These are phyloP conservation scores for Cephus sareptanus DNA, from an alignment of 2,888 invertebrate species.

Conservation along the genomic window DNA sequence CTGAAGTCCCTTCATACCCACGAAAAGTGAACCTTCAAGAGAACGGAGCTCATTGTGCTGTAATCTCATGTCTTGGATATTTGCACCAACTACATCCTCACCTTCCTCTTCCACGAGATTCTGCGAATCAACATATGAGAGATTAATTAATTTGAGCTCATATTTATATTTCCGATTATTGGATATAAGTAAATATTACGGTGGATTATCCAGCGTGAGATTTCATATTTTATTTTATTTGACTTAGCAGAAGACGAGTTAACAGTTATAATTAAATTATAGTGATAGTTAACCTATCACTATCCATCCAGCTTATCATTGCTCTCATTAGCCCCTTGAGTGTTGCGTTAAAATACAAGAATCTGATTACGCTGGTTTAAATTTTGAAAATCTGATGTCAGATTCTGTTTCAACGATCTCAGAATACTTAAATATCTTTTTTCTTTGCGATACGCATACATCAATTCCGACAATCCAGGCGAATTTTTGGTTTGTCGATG, in stretches of 20 bases:
- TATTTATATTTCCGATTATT: not conserved
- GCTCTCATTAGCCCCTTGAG: not conserved
- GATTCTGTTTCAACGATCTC: too few relatives aligned
- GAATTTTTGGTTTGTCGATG: too few relatives aligned
- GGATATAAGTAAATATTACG: not conserved
- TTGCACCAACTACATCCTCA: slow-evolving; percentile 67
- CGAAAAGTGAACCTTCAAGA: slow-evolving; percentile 78
- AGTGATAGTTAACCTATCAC: too few relatives aligned
- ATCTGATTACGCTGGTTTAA: too few relatives aligned
- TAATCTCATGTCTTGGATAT: slow-evolving; percentile 77
- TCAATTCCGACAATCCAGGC: too few relatives aligned
- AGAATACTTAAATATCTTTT: too few relatives aligned
- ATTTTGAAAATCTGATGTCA: too few relatives aligned
- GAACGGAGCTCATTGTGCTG: slow-evolving; percentile 79
- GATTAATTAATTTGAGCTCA: not conserved
- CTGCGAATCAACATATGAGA: slow-evolving; percentile 63
- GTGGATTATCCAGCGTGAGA: not conserved
- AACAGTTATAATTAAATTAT: too few relatives aligned
- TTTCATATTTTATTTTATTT: not conserved
- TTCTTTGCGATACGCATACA: too few relatives aligned
- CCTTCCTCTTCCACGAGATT: slow-evolving; percentile 81
- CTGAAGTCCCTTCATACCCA: slow-evolving; percentile 79
- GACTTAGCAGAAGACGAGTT: too few relatives aligned
- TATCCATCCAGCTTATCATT: not conserved
- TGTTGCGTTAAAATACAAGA: too few relatives aligned